Percentiles rank a stretch among this genome's conserved stretches.
These are phyloP conservation scores for Arion vulgaris DNA, from an alignment of 1,140 invertebrate genomes.

Conservation along the genomic window DNA sequence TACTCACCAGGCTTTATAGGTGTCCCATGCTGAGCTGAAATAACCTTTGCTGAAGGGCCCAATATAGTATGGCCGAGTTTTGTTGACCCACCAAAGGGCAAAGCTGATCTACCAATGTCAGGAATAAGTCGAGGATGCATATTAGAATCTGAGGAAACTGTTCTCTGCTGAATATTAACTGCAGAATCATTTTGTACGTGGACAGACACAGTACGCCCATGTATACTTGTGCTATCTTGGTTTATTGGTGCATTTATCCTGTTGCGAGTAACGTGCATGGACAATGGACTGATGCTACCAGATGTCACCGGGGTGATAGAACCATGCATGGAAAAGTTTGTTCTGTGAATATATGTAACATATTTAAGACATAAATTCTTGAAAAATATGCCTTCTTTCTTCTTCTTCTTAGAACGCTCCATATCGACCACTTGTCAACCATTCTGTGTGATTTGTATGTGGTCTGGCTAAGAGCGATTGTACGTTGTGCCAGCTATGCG, in stretches of 20 bases:
- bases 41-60: neutral
- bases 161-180: constrained; percentile 16
- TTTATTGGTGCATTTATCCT: neutral
- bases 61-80: neutral
- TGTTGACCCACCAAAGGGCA: neutral
- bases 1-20: neutral
- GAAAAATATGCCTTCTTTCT: no score
- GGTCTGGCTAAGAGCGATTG: no score
- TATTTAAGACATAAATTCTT: no score
- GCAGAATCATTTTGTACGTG: neutral
- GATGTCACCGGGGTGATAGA: constrained; percentile 16
- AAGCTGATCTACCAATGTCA: neutral
- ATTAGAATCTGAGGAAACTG: constrained; percentile 7
- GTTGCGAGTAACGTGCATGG: constrained; percentile 31
- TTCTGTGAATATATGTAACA: constrained; percentile 1
- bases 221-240: neutral
- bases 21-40: constrained; percentile 9
- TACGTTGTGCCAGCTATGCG: no score
- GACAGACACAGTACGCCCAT: neutral
- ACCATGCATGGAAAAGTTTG: constrained; percentile 24
- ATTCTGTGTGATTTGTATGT: no score
- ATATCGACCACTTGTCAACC: no score
- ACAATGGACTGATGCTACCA: neutral
- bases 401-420: no score
- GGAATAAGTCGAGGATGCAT: neutral